Percentiles rank a stretch among this genome's conserved stretches.
These are phyloP conservation scores for Drosophila rellima DNA, from an alignment of 2,888 invertebrate genomes.

Conservation along the genomic window DNA sequence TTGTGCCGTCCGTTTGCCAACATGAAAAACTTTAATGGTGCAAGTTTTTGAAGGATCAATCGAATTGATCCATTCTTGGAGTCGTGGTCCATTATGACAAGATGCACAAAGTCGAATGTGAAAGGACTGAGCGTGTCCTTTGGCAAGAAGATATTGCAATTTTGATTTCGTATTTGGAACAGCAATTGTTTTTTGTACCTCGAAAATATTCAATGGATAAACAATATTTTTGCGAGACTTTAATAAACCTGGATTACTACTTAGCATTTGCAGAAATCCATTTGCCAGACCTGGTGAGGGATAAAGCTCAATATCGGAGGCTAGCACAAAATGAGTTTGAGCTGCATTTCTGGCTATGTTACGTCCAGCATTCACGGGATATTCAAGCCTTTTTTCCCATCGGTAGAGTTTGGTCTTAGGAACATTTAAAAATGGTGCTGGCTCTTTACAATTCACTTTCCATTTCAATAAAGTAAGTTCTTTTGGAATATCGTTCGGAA, in stretches of 20 bases:
- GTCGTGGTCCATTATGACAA: slow-evolving; percentile 82
- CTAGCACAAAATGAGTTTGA: slow-evolving; percentile 91
- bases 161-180: slow-evolving; percentile 66
- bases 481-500: slow-evolving; percentile 85
- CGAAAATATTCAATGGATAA: slow-evolving; percentile 66
- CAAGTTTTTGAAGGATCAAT: slow-evolving; percentile 11
- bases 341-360: slow-evolving; percentile 93
- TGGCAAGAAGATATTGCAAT: slow-evolving; percentile 48
- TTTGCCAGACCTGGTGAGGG: slow-evolving; percentile 91
- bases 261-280: slow-evolving; percentile 92
- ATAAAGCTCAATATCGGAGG: slow-evolving; percentile 94
- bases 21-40: slow-evolving; percentile 88
- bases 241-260: slow-evolving; percentile 87
- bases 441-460: slow-evolving; percentile 49
- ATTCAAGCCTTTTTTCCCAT: slow-evolving; percentile 88
- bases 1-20: slow-evolving; percentile 90
- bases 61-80: slow-evolving; percentile 76
- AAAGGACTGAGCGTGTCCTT: slow-evolving; percentile 45
- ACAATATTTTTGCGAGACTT: slow-evolving; percentile 32
- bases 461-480: slow-evolving; percentile 39
- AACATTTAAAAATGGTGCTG: slow-evolving; percentile 48
- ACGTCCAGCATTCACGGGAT: slow-evolving; percentile 94
- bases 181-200: slow-evolving; percentile 37
- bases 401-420: slow-evolving; percentile 85
- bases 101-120: slow-evolving; percentile 53